These are phyloP conservation scores for Myripristis jacobus DNA, from an alignment of 2,797 vertebrate species.

Conservation along the genomic window DNA sequence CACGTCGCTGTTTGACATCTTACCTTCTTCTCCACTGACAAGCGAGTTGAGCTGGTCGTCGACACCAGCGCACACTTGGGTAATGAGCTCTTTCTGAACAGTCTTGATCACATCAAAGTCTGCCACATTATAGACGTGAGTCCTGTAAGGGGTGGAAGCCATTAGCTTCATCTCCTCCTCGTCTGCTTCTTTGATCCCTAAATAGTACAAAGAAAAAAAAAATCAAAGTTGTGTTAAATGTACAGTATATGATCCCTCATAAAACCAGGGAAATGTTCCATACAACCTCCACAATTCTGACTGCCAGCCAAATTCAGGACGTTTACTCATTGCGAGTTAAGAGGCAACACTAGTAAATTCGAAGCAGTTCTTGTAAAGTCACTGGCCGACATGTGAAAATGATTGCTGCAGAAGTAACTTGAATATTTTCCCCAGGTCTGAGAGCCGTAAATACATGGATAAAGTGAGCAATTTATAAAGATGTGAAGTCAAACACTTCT, in stretches of 20 bases:
- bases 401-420: constrained; percentile 23
- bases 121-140: constrained; percentile 87
- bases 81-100: constrained; percentile 89
- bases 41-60: constrained; percentile 91
- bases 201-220: constrained; percentile 3
- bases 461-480: constrained; percentile 46
- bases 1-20: constrained; percentile 34
- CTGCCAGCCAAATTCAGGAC: constrained; percentile 28
- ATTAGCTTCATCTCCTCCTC: constrained; percentile 90
- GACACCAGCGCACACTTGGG: constrained; percentile 89
- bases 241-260: constrained; percentile 5
- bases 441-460: constrained; percentile 40
- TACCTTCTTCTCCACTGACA: constrained; percentile 94
- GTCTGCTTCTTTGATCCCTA: constrained; percentile 92
- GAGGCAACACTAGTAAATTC: constrained; percentile 38
- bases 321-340: constrained; percentile 30
- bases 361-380: constrained; percentile 42
- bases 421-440: constrained; percentile 22
- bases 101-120: constrained; percentile 88
- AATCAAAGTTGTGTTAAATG: constrained; percentile 1
- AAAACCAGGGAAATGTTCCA: constrained; percentile 23
- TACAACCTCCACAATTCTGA: constrained; percentile 8
- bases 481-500: constrained; percentile 42
- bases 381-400: constrained; percentile 34
- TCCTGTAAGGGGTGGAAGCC: constrained; percentile 88